Evolutionary conservation across 2,113 vertebrate genomes (phyloP), one percentile per base, ranked within the genome.

Genomic region (Glareola pratincola): DNA sequence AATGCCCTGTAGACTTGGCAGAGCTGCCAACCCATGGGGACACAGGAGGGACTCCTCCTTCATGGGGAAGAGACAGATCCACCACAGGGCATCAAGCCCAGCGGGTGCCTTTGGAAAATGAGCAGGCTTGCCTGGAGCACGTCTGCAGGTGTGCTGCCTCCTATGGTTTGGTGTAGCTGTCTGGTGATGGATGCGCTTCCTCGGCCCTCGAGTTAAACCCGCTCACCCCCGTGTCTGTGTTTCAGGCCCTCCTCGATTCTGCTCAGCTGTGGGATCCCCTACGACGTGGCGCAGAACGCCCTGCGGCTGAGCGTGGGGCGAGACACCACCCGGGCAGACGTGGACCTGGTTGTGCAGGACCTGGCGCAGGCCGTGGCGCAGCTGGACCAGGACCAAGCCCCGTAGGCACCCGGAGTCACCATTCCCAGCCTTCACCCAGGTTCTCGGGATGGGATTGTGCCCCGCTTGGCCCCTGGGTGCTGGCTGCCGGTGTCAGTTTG

Each of bases 231-330:
- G 1, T 36, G 17, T 51, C 50, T 45, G 37, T 27, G 63, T 74
- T 71, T 15, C 98, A 99, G 99, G 97, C 99, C 99, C 2, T 99
- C 99, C 6, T 98, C 98, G 0, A 98, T 99, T 95, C 98, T 99
- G 60, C 98, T 99, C 91, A 99, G 97, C 97, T 99, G 98, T 0
- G 99, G 99, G 17, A 68, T 99, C 72, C 97, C 98, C 3, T 67
- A 90, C 0, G 97, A 98, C 0, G 98, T 99, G 96, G 99, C 99
- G 1, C 97, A 92, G 60, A 99, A 99, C 0, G 99, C 99, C 2
- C 37, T 99, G 81, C 98, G 99, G 84, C 97, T 99, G 89, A 99
- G 99, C 1, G 98, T 99, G 90, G 99, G 99, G 23, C 98, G 99
- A 16, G 83, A 95, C 68, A 99, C 99, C 27, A 98, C 98, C 12